A percentile compares a stretch with the other conserved stretches of the same genome.
These are phyloP conservation scores for Julus scanicus DNA, from an alignment of 2,888 invertebrate species.

Conservation along the genomic window DNA sequence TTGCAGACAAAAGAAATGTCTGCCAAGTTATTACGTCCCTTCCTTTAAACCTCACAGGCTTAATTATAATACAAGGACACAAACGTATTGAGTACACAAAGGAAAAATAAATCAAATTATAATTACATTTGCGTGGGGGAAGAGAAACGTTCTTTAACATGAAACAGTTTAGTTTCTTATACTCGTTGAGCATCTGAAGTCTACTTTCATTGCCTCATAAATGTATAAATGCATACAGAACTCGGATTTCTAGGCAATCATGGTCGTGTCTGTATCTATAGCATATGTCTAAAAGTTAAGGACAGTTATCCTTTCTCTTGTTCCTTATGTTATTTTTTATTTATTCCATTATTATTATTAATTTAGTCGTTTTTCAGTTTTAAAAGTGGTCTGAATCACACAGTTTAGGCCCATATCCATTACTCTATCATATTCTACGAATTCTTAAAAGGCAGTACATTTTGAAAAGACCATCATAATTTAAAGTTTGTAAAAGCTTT, in stretches of 20 bases:
- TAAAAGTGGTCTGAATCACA: background rate
- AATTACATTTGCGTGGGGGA: background rate
- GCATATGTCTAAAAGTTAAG: background rate
- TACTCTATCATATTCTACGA: no score
- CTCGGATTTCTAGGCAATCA: background rate
- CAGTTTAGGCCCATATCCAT: background rate
- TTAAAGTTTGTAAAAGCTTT: background rate
- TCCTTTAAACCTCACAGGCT: background rate
- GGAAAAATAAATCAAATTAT: slow-evolving; percentile 12
- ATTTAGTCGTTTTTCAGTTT: background rate
- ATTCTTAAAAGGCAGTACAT: no score
- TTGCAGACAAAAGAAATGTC: background rate
- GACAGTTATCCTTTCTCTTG: background rate
- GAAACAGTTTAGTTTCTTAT: background rate
- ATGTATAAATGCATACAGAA: slow-evolving; percentile 8
- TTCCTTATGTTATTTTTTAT: background rate
- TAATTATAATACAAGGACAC: background rate
- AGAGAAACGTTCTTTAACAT: background rate
- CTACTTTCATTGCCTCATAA: slow-evolving; percentile 10
- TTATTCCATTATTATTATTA: background rate
- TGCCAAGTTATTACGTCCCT: background rate
- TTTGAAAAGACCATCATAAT: no score
- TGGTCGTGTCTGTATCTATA: background rate
- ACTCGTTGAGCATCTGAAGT: background rate
- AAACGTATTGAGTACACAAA: slow-evolving; percentile 21